Evolutionary conservation across 2,797 vertebrate species (phyloP), one percentile per base, ranked within the genome.

Genomic region (Dermochelys coriacea): DNA sequence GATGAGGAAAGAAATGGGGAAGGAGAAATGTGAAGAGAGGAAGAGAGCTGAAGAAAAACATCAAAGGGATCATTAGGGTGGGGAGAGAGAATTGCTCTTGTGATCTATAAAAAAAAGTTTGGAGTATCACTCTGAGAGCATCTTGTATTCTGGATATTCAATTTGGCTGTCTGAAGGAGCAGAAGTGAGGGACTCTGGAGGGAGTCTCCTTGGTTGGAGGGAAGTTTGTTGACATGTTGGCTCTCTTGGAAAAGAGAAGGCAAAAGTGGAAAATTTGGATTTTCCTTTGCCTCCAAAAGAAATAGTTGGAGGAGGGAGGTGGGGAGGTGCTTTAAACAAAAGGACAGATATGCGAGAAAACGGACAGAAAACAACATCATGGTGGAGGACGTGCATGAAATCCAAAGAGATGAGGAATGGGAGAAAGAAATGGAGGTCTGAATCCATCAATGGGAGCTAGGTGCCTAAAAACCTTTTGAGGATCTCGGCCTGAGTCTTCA

Each of bases 131-230:
- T 12, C 25, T 86, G 1, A 0, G 5, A 82, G 21, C 11, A 12
- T 64, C 94, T 94, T 85, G 27, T 29, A 75, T 29, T 94, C 8
- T 68, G 68, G n/a, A 75, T 41, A 47, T 47, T 29, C 45, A 41
- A 47, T 75, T 16, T 75, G 37, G 27, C 25, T 75, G 41, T 25
- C 41, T 75, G 45, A 47, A 47, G 71, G 45, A 16, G 25, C 41
- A 29, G 47, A 34, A 80, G 45, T 45, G 10, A 0, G 91, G 49
- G 71, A 16, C 90, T 80, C 52, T 54, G 29, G 29, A 89, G 54
- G 31, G 57, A 85, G 12, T 21, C 4, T 0, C 8, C 82, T 91
- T 64, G 90, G 90, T 77, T 68, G 45, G 12, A 87, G 16, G 10
- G 54, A 88, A 87, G 19, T 9, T 94, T 31, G 81, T 49, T 88